A percentile compares a stretch with the other conserved stretches of the same genome.
phyloP scores from a whole-genome alignment of 2,113 vertebrate genomes.

The Cyrtonyx montezumae region DNA sequence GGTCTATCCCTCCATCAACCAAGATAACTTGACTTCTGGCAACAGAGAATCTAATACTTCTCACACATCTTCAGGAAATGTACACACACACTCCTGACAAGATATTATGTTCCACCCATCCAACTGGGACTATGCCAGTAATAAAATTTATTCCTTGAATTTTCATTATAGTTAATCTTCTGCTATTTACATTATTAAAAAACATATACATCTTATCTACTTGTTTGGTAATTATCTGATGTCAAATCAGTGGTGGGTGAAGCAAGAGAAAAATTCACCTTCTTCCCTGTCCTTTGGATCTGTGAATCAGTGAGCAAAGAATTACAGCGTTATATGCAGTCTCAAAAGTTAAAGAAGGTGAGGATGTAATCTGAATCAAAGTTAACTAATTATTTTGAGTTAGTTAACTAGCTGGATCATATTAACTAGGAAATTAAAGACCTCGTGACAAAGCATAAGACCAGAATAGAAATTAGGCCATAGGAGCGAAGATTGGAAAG shows the following conservation, averaged over 20 bases:
- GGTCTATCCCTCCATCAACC: background rate
- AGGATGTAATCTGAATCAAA: background rate
- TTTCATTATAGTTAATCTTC: background rate
- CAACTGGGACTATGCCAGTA: background rate
- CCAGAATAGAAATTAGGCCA: background rate
- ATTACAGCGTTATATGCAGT: background rate
- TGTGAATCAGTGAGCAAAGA: background rate
- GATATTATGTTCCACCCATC: background rate
- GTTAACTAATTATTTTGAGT: background rate
- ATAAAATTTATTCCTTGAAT: background rate
- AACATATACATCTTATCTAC: background rate
- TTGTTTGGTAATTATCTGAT: background rate
- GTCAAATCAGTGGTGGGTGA: background rate
- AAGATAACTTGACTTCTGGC: background rate
- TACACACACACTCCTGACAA: background rate
- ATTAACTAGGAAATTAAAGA: conserved; percentile 14
- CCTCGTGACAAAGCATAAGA: background rate
- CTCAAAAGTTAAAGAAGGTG: background rate
- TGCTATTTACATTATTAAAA: background rate
- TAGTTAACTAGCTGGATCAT: background rate
- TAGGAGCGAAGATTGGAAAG: conserved; percentile 10
- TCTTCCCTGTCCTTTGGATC: background rate
- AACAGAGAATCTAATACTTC: background rate
- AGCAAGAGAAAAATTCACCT: background rate
- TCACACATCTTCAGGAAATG: background rate